phyloP scores from a whole-genome alignment of 2,888 invertebrate species.

The Melinaea menophilus region DNA sequence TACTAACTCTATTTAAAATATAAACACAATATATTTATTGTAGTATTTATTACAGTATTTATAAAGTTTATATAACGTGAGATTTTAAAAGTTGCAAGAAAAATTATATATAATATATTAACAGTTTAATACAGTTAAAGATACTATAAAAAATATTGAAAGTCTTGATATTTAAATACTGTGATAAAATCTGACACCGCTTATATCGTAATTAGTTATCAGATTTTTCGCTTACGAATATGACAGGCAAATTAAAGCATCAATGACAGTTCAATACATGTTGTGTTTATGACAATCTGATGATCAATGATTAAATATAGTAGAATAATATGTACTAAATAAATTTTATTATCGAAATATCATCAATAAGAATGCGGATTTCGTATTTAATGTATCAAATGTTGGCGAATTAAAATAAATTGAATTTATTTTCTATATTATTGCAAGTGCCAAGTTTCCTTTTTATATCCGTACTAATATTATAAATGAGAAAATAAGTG shows the following conservation, averaged over 20 bases:
- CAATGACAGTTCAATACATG: neutral
- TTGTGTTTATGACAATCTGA: neutral
- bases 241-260: slow-evolving; percentile 13
- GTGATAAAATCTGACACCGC: neutral
- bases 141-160: neutral
- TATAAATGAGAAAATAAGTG: too few species aligned
- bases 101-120: neutral
- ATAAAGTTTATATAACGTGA: too few species aligned
- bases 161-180: neutral
- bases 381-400: neutral
- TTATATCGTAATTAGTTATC: slow-evolving; percentile 6
- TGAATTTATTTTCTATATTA: neutral
- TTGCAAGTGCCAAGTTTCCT: neutral
- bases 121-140: neutral
- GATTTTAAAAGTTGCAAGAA: too few species aligned
- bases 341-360: neutral
- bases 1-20: too few species aligned
- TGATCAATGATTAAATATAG: slow-evolving; percentile 1
- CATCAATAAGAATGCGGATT: slow-evolving; percentile 3
- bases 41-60: too few species aligned
- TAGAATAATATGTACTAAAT: neutral
- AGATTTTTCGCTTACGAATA: slow-evolving; percentile 9
- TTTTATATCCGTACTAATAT: too few species aligned
- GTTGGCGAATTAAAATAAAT: neutral
- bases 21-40: neutral